phyloP scores from a whole-genome alignment of 2,888 invertebrate species.

The Drosophila meridiana region DNA sequence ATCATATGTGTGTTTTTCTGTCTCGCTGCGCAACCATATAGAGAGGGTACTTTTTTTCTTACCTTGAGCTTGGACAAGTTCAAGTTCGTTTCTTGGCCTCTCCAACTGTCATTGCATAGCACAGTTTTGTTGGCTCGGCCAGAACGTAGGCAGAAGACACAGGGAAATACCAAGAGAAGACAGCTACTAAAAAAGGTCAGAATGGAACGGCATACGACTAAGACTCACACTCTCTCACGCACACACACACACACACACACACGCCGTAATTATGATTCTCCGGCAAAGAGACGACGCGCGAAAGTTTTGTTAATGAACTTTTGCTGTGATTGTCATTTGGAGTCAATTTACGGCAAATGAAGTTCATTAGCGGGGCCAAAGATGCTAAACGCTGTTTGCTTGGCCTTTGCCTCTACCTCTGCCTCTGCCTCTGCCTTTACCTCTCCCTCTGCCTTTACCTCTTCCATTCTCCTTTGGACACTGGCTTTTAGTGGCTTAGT shows the following conservation, averaged over 20 bases:
- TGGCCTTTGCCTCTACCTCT: neutral
- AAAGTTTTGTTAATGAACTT: constrained; percentile 70
- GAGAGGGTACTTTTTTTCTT: neutral
- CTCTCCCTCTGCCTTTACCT: neutral
- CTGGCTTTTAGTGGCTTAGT: neutral
- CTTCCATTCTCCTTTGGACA: neutral
- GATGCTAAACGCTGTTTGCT: constrained; percentile 42
- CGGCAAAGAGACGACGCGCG: constrained; percentile 45
- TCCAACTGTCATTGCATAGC: constrained; percentile 29
- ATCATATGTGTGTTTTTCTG: neutral
- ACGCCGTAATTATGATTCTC: constrained; percentile 58
- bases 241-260: constrained; percentile 15
- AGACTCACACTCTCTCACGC: constrained; percentile 1
- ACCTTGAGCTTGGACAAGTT: constrained; percentile 38
- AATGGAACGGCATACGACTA: constrained; percentile 47
- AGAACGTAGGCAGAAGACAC: neutral
- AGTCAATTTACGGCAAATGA: constrained; percentile 63
- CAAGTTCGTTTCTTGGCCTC: constrained; percentile 53
- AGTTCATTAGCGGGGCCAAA: constrained; percentile 56
- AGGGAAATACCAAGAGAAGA: constrained; percentile 3
- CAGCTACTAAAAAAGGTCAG: constrained; percentile 39
- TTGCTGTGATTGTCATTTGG: constrained; percentile 61
- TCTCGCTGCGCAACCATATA: neutral
- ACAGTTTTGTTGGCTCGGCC: neutral
- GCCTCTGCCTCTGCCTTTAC: neutral